Percentiles rank a stretch among this genome's conserved stretches.
Conservation (phyloP, 1,140 invertebrate genomes). For the Anadara kagoshimensis region DNA sequence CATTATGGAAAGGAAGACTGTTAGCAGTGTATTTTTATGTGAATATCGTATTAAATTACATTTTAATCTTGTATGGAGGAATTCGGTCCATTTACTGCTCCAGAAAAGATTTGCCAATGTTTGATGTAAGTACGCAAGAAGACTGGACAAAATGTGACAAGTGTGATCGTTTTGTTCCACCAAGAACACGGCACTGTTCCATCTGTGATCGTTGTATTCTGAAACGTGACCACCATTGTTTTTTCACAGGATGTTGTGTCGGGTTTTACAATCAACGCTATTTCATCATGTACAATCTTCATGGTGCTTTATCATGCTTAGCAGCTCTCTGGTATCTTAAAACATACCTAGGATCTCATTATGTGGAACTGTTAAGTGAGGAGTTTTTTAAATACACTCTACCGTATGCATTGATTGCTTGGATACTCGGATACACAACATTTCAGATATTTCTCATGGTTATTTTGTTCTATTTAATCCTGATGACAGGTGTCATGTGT, state of each 20-base stretch:
- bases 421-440: constrained; percentile 17
- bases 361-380: constrained; percentile 32
- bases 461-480: constrained; percentile 26
- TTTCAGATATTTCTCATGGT: constrained; percentile 22
- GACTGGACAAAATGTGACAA: constrained; percentile 33
- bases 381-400: constrained; percentile 43
- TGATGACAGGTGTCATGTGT: constrained; percentile 10
- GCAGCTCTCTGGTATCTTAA: constrained; percentile 24
- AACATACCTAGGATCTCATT: constrained; percentile 28
- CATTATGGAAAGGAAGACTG: neutral
- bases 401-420: constrained; percentile 30
- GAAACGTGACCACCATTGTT: constrained; percentile 96
- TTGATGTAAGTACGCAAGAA: constrained; percentile 9
- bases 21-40: constrained; percentile 11
- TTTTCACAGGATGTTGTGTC: constrained; percentile 91
- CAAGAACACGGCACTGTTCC: constrained; percentile 77
- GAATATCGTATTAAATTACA: constrained; percentile 20
- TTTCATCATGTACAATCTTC: constrained; percentile 87
- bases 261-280: constrained; percentile 92
- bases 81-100: constrained; percentile 31
- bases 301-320: constrained; percentile 75
- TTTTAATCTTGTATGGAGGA: constrained; percentile 17
- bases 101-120: constrained; percentile 24
- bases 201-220: constrained; percentile 88
- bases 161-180: constrained; percentile 38